A percentile compares a stretch with the other conserved stretches of the same genome.
These are phyloP conservation scores for Menidia beryllina DNA, from an alignment of 2,113 vertebrate genomes.

Conservation along the genomic window DNA sequence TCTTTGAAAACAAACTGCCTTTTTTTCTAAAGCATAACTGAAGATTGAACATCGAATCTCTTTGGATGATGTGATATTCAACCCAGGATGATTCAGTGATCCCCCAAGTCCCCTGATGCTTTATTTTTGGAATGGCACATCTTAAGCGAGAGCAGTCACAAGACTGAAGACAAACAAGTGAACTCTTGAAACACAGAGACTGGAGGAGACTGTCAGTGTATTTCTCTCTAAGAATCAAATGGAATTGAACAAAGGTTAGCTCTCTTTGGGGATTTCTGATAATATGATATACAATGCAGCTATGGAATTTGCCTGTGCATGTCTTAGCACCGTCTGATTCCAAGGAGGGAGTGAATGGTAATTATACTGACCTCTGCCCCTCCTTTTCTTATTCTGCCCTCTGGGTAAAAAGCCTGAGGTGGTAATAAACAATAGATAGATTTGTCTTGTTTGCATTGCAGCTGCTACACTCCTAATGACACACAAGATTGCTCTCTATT, in stretches of 20 bases:
- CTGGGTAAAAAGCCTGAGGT: constrained; percentile 76
- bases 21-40: constrained; percentile 40
- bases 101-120: constrained; percentile 71
- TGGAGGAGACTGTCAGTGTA: constrained; percentile 70
- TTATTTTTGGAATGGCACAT: constrained; percentile 95
- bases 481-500: constrained; percentile 59
- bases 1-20: constrained; percentile 39
- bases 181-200: constrained; percentile 82
- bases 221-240: constrained; percentile 76
- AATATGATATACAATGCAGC: constrained; percentile 78
- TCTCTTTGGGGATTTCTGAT: constrained; percentile 80
- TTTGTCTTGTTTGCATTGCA: constrained; percentile 78
- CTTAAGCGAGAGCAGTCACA: constrained; percentile 97
- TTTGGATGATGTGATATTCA: constrained; percentile 77
- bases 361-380: constrained; percentile 80
- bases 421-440: constrained; percentile 82
- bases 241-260: constrained; percentile 80
- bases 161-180: constrained; percentile 98
- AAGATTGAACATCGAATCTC: constrained; percentile 69
- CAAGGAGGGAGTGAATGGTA: constrained; percentile 76
- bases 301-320: constrained; percentile 79
- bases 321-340: constrained; percentile 77
- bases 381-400: constrained; percentile 76
- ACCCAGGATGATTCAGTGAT: constrained; percentile 78
- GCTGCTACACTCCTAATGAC: constrained; percentile 65